Evolutionary conservation across 2,888 invertebrate species (phyloP), one percentile per base, ranked within the genome.

Genomic region (Acleris emargana): DNA sequence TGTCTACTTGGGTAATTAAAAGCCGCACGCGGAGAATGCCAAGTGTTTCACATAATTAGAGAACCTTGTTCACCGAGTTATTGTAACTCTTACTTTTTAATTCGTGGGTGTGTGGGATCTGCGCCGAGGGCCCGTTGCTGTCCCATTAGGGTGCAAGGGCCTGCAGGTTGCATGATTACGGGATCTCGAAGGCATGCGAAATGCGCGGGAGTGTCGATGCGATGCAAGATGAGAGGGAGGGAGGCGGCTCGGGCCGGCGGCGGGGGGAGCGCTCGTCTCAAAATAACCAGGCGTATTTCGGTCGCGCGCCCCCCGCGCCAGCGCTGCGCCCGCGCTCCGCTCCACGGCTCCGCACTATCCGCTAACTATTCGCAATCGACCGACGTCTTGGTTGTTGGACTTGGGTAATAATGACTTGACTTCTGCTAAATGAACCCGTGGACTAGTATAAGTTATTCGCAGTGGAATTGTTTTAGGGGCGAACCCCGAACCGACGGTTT

Each of bases 341-440:
- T 76, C 82, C 75, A 67, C 72, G 71, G 76, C 82, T 72, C 81
- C 82, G 93, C 95, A 96, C 95, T 96, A 95, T 95, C 96, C 96
- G 96, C 96, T 96, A 95, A 95, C 96, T 95, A 96, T 96, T 96
- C 95, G 96, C 96, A 96, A 96, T 96, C 97, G 96, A 97, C 96
- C 96, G 96, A 97, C 97, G 96, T 96, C 96, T 97, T 96, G 96
- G 95, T 94, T 91, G 93, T 95, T 91, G 93, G 93, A 93, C 93
- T 94, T 94, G 94, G 94, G 94, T 89, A 94, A 95, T 94, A 94
- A 95, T 95, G 95, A 95, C 95, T 95, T 95, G 93, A 94, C 94
- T 95, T 94, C 94, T 95, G 94, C 95, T 94, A 94, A 93, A 92
- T 92, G 92, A 93, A 91, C 91, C 92, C 92, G 93, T 92, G 92